These are phyloP conservation scores for mouse (Mus musculus) DNA, from an alignment of 2,113 vertebrate species.

Conservation along the genomic window DNA sequence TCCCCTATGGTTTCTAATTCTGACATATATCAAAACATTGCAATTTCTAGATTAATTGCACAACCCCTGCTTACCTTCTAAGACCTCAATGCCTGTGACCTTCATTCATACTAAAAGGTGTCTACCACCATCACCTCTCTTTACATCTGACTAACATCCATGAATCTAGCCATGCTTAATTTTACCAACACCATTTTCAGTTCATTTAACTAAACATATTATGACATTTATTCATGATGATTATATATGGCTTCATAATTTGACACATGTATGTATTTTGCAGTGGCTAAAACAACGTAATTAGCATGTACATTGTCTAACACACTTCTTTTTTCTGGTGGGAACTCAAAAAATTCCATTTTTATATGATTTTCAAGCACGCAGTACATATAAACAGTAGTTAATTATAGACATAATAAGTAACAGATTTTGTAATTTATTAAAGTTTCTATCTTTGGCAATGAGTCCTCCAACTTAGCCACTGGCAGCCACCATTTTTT, in stretches of 20 bases:
- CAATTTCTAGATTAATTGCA: neutral
- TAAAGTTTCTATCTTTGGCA: neutral
- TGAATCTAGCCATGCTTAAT: neutral
- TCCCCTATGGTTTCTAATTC: neutral
- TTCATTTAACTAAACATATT: neutral
- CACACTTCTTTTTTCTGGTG: neutral
- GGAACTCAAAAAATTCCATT: neutral
- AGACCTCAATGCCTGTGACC: rapidly evolving
- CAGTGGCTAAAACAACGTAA: neutral
- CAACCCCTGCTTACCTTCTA: neutral
- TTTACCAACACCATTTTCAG: neutral
- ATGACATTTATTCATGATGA: neutral
- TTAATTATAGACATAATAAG: neutral
- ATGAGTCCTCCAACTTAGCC: neutral
- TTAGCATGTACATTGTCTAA: neutral
- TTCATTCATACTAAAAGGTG: neutral
- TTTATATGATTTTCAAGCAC: neutral
- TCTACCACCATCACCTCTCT: neutral
- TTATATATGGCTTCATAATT: neutral
- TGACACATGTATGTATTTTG: neutral
- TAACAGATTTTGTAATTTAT: neutral
- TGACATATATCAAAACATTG: neutral
- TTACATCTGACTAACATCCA: neutral
- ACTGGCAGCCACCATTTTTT: neutral
- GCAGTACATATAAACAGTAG: too few relatives aligned